Percentiles rank a stretch among this genome's conserved stretches.
Conservation (phyloP, 2,113 vertebrate species). For the Hyla sarda region DNA sequence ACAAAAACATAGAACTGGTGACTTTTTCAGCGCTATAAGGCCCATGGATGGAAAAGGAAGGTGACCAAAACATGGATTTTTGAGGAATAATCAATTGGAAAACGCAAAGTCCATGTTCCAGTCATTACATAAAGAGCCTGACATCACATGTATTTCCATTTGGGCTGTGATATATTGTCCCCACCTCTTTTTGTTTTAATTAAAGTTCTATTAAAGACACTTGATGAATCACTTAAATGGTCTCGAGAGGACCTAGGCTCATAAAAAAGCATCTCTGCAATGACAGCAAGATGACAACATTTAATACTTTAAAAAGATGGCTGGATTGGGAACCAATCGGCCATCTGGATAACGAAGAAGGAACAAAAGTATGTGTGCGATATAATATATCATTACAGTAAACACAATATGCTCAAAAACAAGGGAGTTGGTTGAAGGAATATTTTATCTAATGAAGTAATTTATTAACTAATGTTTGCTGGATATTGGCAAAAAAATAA, state of each 20-base stretch:
- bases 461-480: not conserved
- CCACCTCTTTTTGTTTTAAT: conserved; percentile 10
- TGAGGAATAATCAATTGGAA: not conserved
- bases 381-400: conserved; percentile 45
- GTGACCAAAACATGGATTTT: no score
- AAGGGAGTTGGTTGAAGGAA: not conserved
- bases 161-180: not conserved
- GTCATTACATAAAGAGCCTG: not conserved
- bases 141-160: not conserved
- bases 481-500: not conserved
- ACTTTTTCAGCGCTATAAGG: no score
- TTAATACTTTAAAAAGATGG: conserved; percentile 41
- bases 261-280: conserved; percentile 31
- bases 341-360: conserved; percentile 47
- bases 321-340: conserved; percentile 36
- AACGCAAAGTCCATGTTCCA: no score
- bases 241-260: not conserved
- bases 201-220: conserved; percentile 16
- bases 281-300: conserved; percentile 47
- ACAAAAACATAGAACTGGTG: not conserved
- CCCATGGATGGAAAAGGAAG: no score
- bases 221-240: conserved; percentile 10
- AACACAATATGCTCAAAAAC: conserved; percentile 55
- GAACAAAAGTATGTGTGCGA: conserved; percentile 21
- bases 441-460: not conserved